Evolutionary conservation across 2,888 invertebrate genomes (phyloP), one percentile per base, ranked within the genome.

Genomic region (Apodemia hepburni): DNA sequence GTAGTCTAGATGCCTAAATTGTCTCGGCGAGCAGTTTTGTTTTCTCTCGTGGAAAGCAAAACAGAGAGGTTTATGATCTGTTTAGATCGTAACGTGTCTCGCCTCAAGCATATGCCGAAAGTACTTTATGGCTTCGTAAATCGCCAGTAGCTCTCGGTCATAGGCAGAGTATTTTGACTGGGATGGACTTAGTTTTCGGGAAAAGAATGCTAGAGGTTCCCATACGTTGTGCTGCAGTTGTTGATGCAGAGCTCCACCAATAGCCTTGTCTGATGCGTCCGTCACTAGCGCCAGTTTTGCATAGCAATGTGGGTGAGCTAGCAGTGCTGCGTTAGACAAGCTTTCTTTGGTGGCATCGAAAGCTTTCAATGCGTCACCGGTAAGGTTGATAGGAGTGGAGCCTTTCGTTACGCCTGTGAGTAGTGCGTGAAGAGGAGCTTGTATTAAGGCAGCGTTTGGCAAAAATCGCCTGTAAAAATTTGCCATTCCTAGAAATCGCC

Each of bases 131-230:
- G 22, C 22, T 22, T 22, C 22, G 22, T 22, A 22, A 22, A 22
- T 22, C 22, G 22, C 22, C 22, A 22, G 22, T 22, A 22, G 22
- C 22, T 22, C 22, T 22, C 22, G 22, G 22, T 22, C 22, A 22
- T 22, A 22, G 22, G 22, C 22, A 22, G 22, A 22, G 22, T 22
- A 22, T 22, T 22, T 22, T 22, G 22, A 22, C 22, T 22, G 22
- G 22, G 22, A 22, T 22, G 22, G 22, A 22, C 22, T 22, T 8
- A 61, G 22, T n/a, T 54, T 61, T 2, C 47, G 51, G 1, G 51
- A 61, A 8, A 47, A 61, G 17, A 61, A 61, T 4, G 61, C 35
- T 2, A 61, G 18, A 33, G 51, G 61, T 7, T 51, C 12, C 51
- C 51, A 61, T 3, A 8, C 8, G 15, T n/a, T 38, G 15, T 35